Conservation (phyloP, 2,888 invertebrate genomes). For the Andrena flavipes region DNA sequence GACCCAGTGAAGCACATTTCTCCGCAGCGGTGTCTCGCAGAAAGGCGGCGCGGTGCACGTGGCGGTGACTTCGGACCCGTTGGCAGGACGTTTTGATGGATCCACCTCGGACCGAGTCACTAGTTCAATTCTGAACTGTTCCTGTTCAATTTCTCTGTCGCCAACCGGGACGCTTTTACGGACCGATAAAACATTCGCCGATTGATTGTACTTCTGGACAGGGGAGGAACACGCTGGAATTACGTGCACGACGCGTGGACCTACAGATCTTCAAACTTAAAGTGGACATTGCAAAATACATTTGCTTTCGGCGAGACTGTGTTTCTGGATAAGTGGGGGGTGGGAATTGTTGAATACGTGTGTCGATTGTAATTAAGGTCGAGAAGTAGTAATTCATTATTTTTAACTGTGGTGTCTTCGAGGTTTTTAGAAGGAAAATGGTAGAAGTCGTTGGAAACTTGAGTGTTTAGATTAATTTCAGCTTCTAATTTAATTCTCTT, state of each 20-base stretch:
- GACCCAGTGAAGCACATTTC: constrained; percentile 32
- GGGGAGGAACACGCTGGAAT: too few relatives aligned
- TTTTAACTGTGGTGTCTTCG: too few relatives aligned
- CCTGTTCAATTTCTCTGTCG: constrained; percentile 32
- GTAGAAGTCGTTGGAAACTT: too few relatives aligned
- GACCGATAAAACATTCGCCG: constrained; percentile 5
- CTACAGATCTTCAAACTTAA: too few relatives aligned
- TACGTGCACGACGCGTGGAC: too few relatives aligned
- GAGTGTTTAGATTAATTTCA: background rate
- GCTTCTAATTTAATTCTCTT: background rate
- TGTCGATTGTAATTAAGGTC: too few relatives aligned
- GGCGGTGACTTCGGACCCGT: constrained; percentile 7
- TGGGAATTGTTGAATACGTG: too few relatives aligned
- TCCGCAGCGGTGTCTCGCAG: constrained; percentile 6
- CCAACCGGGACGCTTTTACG: background rate
- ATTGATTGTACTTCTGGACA: background rate
- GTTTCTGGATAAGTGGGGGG: too few relatives aligned
- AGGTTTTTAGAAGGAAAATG: too few relatives aligned
- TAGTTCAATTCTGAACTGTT: background rate
- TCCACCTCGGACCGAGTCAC: constrained; percentile 5
- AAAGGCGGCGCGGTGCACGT: constrained; percentile 15
- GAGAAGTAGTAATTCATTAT: too few relatives aligned
- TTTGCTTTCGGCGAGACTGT: too few relatives aligned
- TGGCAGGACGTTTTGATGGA: constrained; percentile 27
- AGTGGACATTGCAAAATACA: too few relatives aligned